These are phyloP conservation scores for Chlorodrepanis virens DNA, from an alignment of 2,113 vertebrate genomes.

Conservation along the genomic window DNA sequence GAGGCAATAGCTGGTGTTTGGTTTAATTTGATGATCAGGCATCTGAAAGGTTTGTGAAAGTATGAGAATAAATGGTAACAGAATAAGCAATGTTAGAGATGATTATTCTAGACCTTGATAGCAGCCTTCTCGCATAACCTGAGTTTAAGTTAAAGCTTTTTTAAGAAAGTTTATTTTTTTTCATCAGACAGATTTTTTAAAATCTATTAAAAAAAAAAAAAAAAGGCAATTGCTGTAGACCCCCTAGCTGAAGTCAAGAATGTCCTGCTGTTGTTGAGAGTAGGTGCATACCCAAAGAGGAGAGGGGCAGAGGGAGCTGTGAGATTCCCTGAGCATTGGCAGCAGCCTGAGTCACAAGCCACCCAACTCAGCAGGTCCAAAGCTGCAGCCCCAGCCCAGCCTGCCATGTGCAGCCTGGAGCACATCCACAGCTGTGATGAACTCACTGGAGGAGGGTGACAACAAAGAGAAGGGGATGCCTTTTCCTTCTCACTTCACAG, in stretches of 20 bases:
- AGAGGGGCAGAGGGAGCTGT: not conserved
- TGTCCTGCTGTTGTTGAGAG: not conserved
- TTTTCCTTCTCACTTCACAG: not conserved
- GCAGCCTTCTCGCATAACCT: not conserved
- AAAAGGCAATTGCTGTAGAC: not conserved
- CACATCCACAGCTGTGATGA: not conserved
- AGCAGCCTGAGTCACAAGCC: not conserved
- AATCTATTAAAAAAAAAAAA: not conserved
- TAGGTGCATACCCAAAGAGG: not conserved
- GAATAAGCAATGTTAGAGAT: not conserved
- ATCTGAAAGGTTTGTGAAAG: not conserved
- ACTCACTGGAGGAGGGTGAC: not conserved
- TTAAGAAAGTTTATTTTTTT: not conserved
- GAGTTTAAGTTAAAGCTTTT: not conserved
- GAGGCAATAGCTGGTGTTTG: not conserved
- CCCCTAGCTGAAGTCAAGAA: not conserved
- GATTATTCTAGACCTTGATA: not conserved
- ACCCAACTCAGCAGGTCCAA: not conserved
- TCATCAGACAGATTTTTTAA: not conserved
- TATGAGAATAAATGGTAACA: not conserved
- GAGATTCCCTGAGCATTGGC: not conserved
- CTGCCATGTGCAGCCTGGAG: not conserved
- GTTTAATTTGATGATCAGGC: not conserved
- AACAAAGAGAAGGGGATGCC: not conserved
- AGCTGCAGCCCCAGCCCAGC: not conserved